Percentiles rank a stretch among this genome's conserved stretches.
Evolutionary conservation across 2,113 vertebrate species (phyloP).

Genomic region (Psettodes erumei): DNA sequence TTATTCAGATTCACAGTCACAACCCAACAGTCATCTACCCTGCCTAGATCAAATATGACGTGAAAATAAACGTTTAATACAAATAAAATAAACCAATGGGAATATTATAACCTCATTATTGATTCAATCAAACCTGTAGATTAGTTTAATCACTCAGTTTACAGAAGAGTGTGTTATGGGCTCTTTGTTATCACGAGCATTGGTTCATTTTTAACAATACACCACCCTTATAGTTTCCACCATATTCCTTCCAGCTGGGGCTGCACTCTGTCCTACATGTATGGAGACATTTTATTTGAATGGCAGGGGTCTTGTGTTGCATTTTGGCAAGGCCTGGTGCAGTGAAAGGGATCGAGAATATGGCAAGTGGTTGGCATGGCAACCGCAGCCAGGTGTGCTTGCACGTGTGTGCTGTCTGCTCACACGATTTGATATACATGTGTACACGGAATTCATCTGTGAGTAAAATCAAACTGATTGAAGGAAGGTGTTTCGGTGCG

Average conservation of each 20-base stretch:
- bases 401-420: slow-evolving; percentile 46
- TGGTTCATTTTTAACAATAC: too few species aligned
- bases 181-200: too few species aligned
- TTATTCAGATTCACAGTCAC: neutral
- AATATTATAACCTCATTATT: too few species aligned
- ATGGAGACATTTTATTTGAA: slow-evolving; percentile 4
- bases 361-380: slow-evolving; percentile 72
- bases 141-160: neutral
- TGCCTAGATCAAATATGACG: too few species aligned
- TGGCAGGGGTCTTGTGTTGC: slow-evolving; percentile 19
- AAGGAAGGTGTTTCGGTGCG: neutral
- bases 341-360: slow-evolving; percentile 34
- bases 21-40: neutral
- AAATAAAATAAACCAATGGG: too few species aligned
- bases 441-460: neutral
- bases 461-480: neutral
- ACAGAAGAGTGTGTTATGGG: too few species aligned
- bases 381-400: slow-evolving; percentile 70
- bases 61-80: too few species aligned
- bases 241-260: too few species aligned
- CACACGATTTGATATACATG: slow-evolving; percentile 14
- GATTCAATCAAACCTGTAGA: neutral
- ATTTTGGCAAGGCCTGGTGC: slow-evolving; percentile 12
- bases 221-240: too few species aligned
- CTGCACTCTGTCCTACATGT: too few species aligned